Percentiles rank a stretch among this genome's conserved stretches.
These are phyloP conservation scores for Epirrhoe alternata DNA, from an alignment of 2,888 invertebrate species.

Conservation along the genomic window DNA sequence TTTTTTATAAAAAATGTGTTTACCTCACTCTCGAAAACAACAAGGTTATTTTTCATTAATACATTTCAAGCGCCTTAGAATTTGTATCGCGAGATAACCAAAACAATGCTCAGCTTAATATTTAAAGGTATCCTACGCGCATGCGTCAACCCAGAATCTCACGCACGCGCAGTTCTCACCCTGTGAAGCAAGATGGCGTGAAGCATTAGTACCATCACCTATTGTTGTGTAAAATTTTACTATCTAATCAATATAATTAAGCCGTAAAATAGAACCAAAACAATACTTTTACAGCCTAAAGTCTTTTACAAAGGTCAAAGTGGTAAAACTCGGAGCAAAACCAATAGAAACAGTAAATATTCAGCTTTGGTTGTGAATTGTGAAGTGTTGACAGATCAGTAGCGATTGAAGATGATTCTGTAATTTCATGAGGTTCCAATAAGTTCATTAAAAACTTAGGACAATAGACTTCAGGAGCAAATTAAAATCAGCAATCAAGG, in stretches of 20 bases:
- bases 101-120: constrained; percentile 25
- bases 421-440: constrained; percentile 10
- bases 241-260: constrained; percentile 41
- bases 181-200: constrained; percentile 58
- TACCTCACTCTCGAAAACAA: constrained; percentile 6
- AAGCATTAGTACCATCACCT: constrained; percentile 44
- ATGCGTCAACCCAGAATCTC: constrained; percentile 25
- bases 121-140: constrained; percentile 21
- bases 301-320: constrained; percentile 11
- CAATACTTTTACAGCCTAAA: constrained; percentile 15
- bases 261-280: constrained; percentile 25
- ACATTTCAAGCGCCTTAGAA: constrained; percentile 17
- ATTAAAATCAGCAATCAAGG: not conserved
- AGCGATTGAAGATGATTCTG: constrained; percentile 51
- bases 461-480: not conserved
- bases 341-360: constrained; percentile 1
- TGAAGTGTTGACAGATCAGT: constrained; percentile 60
- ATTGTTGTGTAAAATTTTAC: constrained; percentile 54
- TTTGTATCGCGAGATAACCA: constrained; percentile 14
- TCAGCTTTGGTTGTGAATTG: constrained; percentile 26
- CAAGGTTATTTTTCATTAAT: constrained; percentile 17
- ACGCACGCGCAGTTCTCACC: constrained; percentile 54
- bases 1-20: constrained; percentile 1
- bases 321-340: constrained; percentile 10
- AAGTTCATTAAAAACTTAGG: not conserved